Conservation (phyloP, 2,113 vertebrate genomes). For the Fulica atra region DNA sequence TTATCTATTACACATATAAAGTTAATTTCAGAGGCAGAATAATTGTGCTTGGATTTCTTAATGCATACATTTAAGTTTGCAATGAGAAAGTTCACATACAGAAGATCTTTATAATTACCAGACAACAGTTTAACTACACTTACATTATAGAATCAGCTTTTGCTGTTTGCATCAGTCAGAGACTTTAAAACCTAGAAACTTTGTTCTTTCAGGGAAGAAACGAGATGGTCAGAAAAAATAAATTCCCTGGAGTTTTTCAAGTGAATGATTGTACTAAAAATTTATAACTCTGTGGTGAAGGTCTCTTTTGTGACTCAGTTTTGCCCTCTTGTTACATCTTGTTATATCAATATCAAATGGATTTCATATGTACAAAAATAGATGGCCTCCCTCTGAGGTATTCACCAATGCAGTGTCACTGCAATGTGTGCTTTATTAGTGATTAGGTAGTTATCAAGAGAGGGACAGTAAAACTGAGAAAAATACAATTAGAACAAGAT, state of each 20-base stretch:
- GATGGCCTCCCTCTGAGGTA: neutral
- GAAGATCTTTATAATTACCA: accelerated
- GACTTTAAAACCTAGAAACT: neutral
- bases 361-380: neutral
- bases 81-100: neutral
- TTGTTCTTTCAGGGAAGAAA: neutral
- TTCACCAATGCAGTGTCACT: neutral
- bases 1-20: neutral
- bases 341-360: neutral
- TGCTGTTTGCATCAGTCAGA: neutral
- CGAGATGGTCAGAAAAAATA: neutral
- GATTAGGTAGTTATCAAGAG: neutral
- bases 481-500: neutral
- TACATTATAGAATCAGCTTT: neutral
- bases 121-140: neutral
- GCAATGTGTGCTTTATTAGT: neutral
- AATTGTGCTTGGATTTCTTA: neutral
- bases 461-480: neutral
- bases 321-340: neutral
- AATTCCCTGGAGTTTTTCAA: neutral
- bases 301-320: neutral
- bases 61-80: neutral
- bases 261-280: neutral
- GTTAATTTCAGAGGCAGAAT: neutral
- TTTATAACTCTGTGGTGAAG: neutral